A percentile compares a stretch with the other conserved stretches of the same genome.
Evolutionary conservation across 1,140 invertebrate species (phyloP).

Genomic region (Colletes latitarsis): DNA sequence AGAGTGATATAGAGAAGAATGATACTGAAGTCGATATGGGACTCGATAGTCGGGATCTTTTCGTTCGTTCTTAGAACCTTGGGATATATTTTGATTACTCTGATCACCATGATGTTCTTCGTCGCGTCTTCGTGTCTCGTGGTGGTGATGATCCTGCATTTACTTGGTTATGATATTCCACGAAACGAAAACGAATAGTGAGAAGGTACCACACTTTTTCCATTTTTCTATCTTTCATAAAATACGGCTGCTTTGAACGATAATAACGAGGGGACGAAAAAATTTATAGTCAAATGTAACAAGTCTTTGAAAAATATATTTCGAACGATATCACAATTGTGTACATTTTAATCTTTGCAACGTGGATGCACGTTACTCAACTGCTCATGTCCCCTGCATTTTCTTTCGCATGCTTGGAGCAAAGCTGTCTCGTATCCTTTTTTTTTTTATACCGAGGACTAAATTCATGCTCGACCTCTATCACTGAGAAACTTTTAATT

Average conservation of each 20-base stretch:
- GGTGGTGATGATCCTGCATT: conserved; percentile 38
- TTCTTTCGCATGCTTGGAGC: background rate
- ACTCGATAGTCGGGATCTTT: conserved; percentile 38
- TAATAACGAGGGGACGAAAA: background rate
- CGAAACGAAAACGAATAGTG: conserved; percentile 11
- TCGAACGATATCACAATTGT: conserved; percentile 70
- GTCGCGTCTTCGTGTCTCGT: background rate
- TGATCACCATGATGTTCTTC: conserved; percentile 38
- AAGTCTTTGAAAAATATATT: conserved; percentile 73
- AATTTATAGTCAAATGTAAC: conserved; percentile 32
- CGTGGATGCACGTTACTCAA: conserved; percentile 22
- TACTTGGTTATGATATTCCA: conserved; percentile 27
- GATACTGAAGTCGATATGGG: conserved; percentile 54
- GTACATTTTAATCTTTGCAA: conserved; percentile 55
- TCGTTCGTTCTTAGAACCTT: conserved; percentile 36
- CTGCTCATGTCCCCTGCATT: conserved; percentile 3
- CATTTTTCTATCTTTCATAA: background rate
- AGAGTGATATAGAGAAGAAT: conserved; percentile 42
- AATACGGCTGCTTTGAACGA: background rate
- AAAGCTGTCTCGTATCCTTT: background rate
- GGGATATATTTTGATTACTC: conserved; percentile 34
- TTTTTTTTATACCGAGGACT: conserved; percentile 8
- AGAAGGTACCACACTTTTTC: conserved; percentile 21
- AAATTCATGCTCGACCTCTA: conserved; percentile 28
- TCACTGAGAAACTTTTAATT: background rate